Conservation (phyloP, 2,888 invertebrate genomes). For the Dryocosmus kuriphilus region DNA sequence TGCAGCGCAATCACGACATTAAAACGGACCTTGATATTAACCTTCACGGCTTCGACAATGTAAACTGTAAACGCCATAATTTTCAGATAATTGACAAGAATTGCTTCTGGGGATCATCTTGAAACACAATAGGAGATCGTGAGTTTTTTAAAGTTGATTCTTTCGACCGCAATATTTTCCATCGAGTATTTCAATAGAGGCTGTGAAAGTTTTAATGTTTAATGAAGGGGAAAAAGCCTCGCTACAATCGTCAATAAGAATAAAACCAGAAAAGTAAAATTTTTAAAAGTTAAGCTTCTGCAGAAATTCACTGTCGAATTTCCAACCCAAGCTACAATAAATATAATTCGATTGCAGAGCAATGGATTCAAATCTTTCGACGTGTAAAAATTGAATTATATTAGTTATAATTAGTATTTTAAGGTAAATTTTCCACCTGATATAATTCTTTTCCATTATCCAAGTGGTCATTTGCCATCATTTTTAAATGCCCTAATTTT, state of each 20-base stretch:
- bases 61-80: slow-evolving; percentile 18
- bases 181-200: neutral
- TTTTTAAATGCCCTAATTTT: too few species aligned
- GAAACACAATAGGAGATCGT: neutral
- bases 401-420: neutral
- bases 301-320: neutral
- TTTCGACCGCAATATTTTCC: too few species aligned
- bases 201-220: neutral
- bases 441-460: too few species aligned
- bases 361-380: neutral
- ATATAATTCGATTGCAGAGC: neutral
- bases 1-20: slow-evolving; percentile 1
- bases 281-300: neutral
- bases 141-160: too few species aligned
- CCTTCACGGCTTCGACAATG: neutral
- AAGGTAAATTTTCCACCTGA: neutral
- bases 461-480: too few species aligned
- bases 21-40: slow-evolving; percentile 4
- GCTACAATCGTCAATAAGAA: neutral
- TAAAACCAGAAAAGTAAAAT: neutral
- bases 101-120: neutral
- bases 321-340: neutral
- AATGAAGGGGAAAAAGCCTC: neutral
- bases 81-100: slow-evolving; percentile 9
- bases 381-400: neutral